phyloP scores from a whole-genome alignment of 1,140 invertebrate genomes.

The Drosophila watanabei region DNA sequence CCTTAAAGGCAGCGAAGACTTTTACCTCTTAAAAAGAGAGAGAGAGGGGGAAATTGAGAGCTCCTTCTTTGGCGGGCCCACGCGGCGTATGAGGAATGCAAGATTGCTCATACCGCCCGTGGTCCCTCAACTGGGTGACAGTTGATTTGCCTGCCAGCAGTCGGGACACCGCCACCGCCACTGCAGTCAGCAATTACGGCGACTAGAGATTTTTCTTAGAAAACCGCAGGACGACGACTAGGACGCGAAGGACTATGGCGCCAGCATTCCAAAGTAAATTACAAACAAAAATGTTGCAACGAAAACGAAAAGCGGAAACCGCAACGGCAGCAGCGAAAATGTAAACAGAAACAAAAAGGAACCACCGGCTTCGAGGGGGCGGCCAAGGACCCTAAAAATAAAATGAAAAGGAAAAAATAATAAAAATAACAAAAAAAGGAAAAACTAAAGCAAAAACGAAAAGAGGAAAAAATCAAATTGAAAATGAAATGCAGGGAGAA shows the following conservation, averaged over 20 bases:
- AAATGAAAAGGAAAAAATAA: slow-evolving; percentile 6
- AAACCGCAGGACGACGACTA: slow-evolving; percentile 49
- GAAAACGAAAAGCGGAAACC: slow-evolving; percentile 72
- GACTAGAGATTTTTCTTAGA: slow-evolving; percentile 77
- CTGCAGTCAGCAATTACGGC: slow-evolving; percentile 59
- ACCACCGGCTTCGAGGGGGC: not conserved
- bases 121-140: slow-evolving; percentile 54
- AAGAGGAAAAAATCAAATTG: slow-evolving; percentile 38
- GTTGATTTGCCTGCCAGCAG: slow-evolving; percentile 72
- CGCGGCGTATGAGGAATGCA: slow-evolving; percentile 43
- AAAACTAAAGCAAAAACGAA: slow-evolving; percentile 1
- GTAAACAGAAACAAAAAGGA: slow-evolving; percentile 58
- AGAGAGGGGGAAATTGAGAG: not conserved
- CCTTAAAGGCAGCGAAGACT: not conserved
- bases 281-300: slow-evolving; percentile 81
- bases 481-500: slow-evolving; percentile 62
- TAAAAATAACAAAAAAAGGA: slow-evolving; percentile 10
- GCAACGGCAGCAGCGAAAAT: slow-evolving; percentile 71
- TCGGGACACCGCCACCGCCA: not conserved
- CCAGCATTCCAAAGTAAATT: slow-evolving; percentile 80
- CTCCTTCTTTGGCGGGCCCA: too few relatives aligned
- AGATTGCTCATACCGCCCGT: slow-evolving; percentile 30
- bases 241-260: slow-evolving; percentile 26
- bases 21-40: not conserved
- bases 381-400: slow-evolving; percentile 1